phyloP scores from a whole-genome alignment of 2,888 invertebrate species.

The Dermolepida albohirtum region DNA sequence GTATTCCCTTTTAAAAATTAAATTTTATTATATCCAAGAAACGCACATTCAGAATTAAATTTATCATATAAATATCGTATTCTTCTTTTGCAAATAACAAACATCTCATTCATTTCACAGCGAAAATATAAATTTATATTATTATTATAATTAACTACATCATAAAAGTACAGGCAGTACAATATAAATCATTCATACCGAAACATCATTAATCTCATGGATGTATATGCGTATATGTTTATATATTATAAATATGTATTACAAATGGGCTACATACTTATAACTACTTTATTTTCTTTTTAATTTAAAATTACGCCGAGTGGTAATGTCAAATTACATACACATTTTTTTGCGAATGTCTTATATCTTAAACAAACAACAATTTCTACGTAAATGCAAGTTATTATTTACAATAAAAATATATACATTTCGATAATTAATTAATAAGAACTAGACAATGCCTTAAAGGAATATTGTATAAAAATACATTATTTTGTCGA shows the following conservation, averaged over 20 bases:
- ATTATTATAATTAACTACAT: slow-evolving; percentile 8
- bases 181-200: slow-evolving; percentile 28
- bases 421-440: slow-evolving; percentile 35
- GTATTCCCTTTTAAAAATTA: too few relatives aligned
- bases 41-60: too few relatives aligned
- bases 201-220: slow-evolving; percentile 31
- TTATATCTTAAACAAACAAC: slow-evolving; percentile 27
- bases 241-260: slow-evolving; percentile 33
- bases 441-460: slow-evolving; percentile 28
- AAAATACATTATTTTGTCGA: slow-evolving; percentile 17
- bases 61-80: too few relatives aligned
- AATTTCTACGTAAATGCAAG: slow-evolving; percentile 36
- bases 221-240: slow-evolving; percentile 22
- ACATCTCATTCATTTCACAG: slow-evolving; percentile 15
- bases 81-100: neutral
- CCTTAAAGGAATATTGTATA: slow-evolving; percentile 36
- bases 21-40: too few relatives aligned
- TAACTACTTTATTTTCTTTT: slow-evolving; percentile 15
- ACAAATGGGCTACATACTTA: slow-evolving; percentile 35
- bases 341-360: slow-evolving; percentile 22
- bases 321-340: slow-evolving; percentile 33
- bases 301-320: slow-evolving; percentile 25
- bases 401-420: slow-evolving; percentile 38
- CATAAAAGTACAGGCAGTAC: slow-evolving; percentile 27
- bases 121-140: slow-evolving; percentile 24